A percentile compares a stretch with the other conserved stretches of the same genome.
Conservation (phyloP, 1,140 invertebrate species). For the Stegodyphus mimosarum region DNA sequence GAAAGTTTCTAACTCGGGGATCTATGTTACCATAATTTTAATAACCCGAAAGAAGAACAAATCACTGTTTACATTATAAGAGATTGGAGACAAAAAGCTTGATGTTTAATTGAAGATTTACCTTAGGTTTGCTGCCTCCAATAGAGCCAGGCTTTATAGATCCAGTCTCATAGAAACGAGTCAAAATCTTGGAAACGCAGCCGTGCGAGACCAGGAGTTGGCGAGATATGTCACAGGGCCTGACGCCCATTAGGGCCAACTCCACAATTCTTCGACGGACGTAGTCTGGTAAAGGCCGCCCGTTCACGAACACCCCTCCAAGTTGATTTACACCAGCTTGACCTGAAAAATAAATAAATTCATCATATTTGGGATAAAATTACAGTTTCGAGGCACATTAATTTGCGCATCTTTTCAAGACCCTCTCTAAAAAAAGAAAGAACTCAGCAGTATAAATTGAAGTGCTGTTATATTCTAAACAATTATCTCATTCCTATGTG, state of each 20-base stretch:
- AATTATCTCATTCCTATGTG: too few species aligned
- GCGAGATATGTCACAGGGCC: constrained; percentile 95
- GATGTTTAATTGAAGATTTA: constrained; percentile 66
- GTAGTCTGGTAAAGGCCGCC: constrained; percentile 90
- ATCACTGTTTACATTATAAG: not conserved
- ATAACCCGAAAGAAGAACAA: too few species aligned
- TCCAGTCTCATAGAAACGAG: constrained; percentile 94
- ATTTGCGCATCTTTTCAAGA: too few species aligned
- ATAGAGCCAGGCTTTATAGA: constrained; percentile 91
- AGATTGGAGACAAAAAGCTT: not conserved
- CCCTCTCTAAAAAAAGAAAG: too few species aligned
- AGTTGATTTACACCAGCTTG: constrained; percentile 96
- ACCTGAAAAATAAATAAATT: constrained; percentile 71
- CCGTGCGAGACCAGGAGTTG: constrained; percentile 96
- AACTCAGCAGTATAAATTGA: too few species aligned
- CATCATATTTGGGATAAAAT: not conserved
- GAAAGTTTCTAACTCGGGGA: too few species aligned
- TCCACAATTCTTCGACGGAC: constrained; percentile 94
- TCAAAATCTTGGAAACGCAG: constrained; percentile 96
- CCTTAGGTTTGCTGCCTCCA: constrained; percentile 91
- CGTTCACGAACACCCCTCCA: constrained; percentile 96
- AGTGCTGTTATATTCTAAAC: too few species aligned
- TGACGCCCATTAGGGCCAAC: constrained; percentile 84
- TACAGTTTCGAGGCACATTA: too few species aligned
- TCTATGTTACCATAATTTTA: too few species aligned